Evolutionary conservation across 2,797 vertebrate species (phyloP).

Genomic region (Parauchenoglanis punctatus): DNA sequence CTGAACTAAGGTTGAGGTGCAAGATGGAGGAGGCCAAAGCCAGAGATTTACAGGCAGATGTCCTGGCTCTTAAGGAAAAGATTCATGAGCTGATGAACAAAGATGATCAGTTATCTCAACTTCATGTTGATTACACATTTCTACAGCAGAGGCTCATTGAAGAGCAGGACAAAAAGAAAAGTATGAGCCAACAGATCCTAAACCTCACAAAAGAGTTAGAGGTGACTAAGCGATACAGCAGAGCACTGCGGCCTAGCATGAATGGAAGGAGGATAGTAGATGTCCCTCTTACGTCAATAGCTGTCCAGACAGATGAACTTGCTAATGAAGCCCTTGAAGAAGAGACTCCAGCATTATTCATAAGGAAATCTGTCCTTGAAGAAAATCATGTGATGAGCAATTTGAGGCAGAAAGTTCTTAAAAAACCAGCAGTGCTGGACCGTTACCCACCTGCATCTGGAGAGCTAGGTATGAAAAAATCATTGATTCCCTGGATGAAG

Average conservation of each 20-base stretch:
- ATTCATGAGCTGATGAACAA: slow-evolving; percentile 97
- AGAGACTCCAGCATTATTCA: slow-evolving; percentile 90
- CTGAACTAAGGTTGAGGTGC: slow-evolving; percentile 84
- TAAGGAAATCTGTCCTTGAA: slow-evolving; percentile 91
- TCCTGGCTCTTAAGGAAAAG: slow-evolving; percentile 95
- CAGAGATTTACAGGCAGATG: slow-evolving; percentile 85
- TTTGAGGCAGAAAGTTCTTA: slow-evolving; percentile 85
- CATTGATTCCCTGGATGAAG: slow-evolving; percentile 92
- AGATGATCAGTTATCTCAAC: slow-evolving; percentile 93
- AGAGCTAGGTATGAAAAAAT: slow-evolving; percentile 80
- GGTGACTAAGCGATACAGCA: slow-evolving; percentile 86
- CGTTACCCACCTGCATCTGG: slow-evolving; percentile 86
- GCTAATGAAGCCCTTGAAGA: slow-evolving; percentile 78
- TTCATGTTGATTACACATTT: slow-evolving; percentile 87
- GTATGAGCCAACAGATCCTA: slow-evolving; percentile 83
- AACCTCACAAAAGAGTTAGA: slow-evolving; percentile 87
- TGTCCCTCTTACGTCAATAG: slow-evolving; percentile 85
- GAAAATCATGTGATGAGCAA: slow-evolving; percentile 96
- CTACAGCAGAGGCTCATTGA: slow-evolving; percentile 87
- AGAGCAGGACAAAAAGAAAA: slow-evolving; percentile 86
- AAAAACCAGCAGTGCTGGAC: slow-evolving; percentile 85
- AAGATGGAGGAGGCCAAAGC: slow-evolving; percentile 86
- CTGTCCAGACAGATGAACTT: slow-evolving; percentile 85
- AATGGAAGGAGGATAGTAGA: slow-evolving; percentile 88
- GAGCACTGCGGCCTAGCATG: slow-evolving; percentile 85